Conservation (phyloP, 2,888 invertebrate genomes). For the Apamea monoglypha region DNA sequence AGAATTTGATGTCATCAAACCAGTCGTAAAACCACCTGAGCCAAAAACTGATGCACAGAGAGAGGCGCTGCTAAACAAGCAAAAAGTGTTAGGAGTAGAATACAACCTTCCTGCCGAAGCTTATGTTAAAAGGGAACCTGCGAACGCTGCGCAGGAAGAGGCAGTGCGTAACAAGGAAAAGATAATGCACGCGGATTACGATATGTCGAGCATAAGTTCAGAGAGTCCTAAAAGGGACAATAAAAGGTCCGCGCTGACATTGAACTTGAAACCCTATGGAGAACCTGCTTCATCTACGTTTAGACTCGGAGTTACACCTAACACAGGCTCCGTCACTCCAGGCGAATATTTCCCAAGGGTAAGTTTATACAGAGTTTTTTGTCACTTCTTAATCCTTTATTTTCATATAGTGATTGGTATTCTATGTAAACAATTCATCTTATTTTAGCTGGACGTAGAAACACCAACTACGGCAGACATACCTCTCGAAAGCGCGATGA, state of each 20-base stretch:
- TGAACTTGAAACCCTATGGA: slow-evolving; percentile 84
- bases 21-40: slow-evolving; percentile 60
- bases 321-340: slow-evolving; percentile 80
- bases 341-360: slow-evolving; percentile 85
- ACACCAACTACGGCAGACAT: slow-evolving; percentile 88
- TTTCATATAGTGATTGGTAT: neutral
- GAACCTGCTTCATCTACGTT: slow-evolving; percentile 64
- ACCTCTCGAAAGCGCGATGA: slow-evolving; percentile 80
- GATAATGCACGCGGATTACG: slow-evolving; percentile 74
- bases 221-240: slow-evolving; percentile 69
- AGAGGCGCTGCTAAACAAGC: slow-evolving; percentile 91
- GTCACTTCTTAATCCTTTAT: neutral
- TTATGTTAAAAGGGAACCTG: slow-evolving; percentile 73
- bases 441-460: slow-evolving; percentile 86
- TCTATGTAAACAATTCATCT: neutral
- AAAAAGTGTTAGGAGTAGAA: slow-evolving; percentile 91
- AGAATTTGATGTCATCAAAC: slow-evolving; percentile 72
- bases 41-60: slow-evolving; percentile 88
- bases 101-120: slow-evolving; percentile 85
- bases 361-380: slow-evolving; percentile 55
- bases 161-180: slow-evolving; percentile 81
- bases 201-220: slow-evolving; percentile 58
- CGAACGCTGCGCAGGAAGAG: slow-evolving; percentile 83
- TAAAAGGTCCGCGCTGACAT: slow-evolving; percentile 79
- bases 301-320: slow-evolving; percentile 74